Evolutionary conservation across 2,113 vertebrate genomes (phyloP), one percentile per base, ranked within the genome.

Genomic region (Oncorhynchus masou): DNA sequence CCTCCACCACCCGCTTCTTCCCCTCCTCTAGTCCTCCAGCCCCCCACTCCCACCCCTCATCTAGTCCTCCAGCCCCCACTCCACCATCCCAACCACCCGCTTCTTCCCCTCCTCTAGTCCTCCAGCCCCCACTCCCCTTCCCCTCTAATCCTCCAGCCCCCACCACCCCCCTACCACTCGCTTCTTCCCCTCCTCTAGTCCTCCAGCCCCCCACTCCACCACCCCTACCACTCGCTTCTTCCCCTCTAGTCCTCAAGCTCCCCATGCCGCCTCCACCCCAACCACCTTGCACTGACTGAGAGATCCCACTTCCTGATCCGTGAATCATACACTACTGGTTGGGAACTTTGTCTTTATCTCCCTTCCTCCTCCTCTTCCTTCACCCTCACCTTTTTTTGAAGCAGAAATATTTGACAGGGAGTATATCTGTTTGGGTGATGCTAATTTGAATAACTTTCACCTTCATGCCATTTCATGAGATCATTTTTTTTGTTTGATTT

Each of bases 121-220:
- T 39, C 6, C 7, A 39, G 34, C 34, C 7, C 34, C 34, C 7
- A 39, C 34, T 39, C 7, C 34, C 7, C 1, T 34, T 49, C 48
- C 1, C 6, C 6, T 51, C 49, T 8, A 39, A 7, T 8, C 76
- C 79, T 71, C 78, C 82, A 68, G 48, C 76, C 62, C 70, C 74
- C 71, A 68, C 74, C 8, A 39, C 8, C 8, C 8, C 8, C 34
- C 8, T 39, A 39, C 1, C 34, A 39, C 34, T 2, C 0, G 34
- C 34, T 34, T 34, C 34, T 34, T 34, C 6, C 6, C 6, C 34
- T 39, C 34, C 34, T 73, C 79, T 77, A 45, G 75, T 57, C 6
- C 51, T 83, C 24, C 79, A 49, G 34, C 79, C 70, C 29, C 79
- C 80, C 77, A 81, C 15, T 13, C 49, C 49, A 15, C 49, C 49